Percentiles rank a stretch among this genome's conserved stretches.
phyloP scores from a whole-genome alignment of 2,888 invertebrate genomes.

The Dorcus parallelipipedus region DNA sequence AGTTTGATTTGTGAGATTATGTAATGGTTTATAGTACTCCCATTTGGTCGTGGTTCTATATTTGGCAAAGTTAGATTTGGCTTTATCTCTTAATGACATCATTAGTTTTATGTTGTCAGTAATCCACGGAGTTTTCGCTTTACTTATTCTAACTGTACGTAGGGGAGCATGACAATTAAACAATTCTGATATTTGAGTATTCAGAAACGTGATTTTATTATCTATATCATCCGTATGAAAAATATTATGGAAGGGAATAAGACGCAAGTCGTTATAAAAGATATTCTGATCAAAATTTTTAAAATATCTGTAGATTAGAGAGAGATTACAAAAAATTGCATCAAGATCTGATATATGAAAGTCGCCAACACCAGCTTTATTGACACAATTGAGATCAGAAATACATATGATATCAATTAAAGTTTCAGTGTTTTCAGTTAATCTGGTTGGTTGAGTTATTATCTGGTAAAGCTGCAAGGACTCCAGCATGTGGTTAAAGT shows the following conservation, averaged over 20 bases:
- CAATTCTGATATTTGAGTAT: not conserved
- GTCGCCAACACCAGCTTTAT: not conserved
- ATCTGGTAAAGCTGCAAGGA: not conserved
- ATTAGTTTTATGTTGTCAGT: too few relatives aligned
- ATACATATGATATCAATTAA: slow-evolving; percentile 2
- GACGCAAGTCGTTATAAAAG: not conserved
- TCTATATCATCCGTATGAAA: not conserved
- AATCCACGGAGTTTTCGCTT: too few relatives aligned
- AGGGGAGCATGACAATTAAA: not conserved
- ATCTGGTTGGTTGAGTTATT: not conserved
- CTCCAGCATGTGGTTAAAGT: not conserved
- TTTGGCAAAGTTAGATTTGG: not conserved
- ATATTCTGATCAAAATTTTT: not conserved
- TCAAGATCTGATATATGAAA: not conserved
- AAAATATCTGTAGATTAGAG: not conserved
- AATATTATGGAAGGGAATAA: slow-evolving; percentile 2
- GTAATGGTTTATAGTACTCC: slow-evolving; percentile 1
- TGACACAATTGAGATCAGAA: not conserved
- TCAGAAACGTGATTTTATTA: not conserved
- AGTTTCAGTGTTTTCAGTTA: not conserved
- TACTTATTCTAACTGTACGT: too few relatives aligned
- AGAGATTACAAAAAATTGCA: not conserved
- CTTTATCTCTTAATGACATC: too few relatives aligned
- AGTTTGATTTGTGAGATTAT: not conserved
- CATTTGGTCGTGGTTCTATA: not conserved